These are phyloP conservation scores for Leucophora obtusa DNA, from an alignment of 2,888 invertebrate species.

Conservation along the genomic window DNA sequence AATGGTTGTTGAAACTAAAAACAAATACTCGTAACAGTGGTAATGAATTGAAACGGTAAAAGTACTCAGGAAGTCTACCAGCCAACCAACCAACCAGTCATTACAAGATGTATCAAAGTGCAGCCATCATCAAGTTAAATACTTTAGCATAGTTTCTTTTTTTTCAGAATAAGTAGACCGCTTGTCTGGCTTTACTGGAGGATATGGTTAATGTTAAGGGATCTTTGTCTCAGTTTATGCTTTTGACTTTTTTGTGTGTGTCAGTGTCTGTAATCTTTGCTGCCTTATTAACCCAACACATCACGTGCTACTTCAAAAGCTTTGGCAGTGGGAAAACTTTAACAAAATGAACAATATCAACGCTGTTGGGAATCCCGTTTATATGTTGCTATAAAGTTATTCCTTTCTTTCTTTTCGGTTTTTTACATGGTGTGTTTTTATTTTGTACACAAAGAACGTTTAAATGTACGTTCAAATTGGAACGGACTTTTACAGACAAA, in stretches of 20 bases:
- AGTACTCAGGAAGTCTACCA: slow-evolving; percentile 23
- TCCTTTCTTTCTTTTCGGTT: background rate
- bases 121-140: slow-evolving; percentile 18
- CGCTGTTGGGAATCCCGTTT: slow-evolving; percentile 24
- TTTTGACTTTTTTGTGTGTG: background rate
- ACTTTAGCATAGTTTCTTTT: slow-evolving; percentile 18
- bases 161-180: slow-evolving; percentile 24
- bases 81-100: slow-evolving; percentile 8
- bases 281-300: slow-evolving; percentile 51
- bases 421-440: background rate
- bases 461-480: background rate
- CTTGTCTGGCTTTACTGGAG: slow-evolving; percentile 30
- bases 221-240: background rate
- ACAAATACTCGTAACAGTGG: background rate
- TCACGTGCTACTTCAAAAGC: slow-evolving; percentile 35
- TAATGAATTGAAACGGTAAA: slow-evolving; percentile 20
- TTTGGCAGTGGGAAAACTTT: background rate
- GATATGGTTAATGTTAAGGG: slow-evolving; percentile 8
- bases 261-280: slow-evolving; percentile 19
- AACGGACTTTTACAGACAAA: slow-evolving; percentile 1
- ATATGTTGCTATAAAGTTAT: background rate
- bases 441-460: background rate
- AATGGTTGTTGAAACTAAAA: slow-evolving; percentile 26
- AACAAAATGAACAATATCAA: slow-evolving; percentile 8
- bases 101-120: background rate